A percentile compares a stretch with the other conserved stretches of the same genome.
These are phyloP conservation scores for Ceratina australensis DNA, from an alignment of 1,140 invertebrate genomes.

Conservation along the genomic window DNA sequence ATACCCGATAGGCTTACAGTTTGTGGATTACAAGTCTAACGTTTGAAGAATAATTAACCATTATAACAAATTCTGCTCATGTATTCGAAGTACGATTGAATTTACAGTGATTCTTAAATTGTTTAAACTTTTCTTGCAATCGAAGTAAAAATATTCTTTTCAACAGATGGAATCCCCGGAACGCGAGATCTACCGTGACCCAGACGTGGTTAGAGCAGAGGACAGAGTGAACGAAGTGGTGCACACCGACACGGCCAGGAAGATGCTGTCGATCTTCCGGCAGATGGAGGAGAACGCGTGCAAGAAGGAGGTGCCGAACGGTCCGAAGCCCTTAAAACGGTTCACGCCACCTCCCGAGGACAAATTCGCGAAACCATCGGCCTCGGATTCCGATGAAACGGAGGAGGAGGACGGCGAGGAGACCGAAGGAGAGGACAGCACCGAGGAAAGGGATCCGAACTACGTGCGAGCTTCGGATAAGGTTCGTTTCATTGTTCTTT, in stretches of 20 bases:
- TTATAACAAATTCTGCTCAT: not conserved
- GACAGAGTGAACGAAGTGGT: slow-evolving; percentile 79
- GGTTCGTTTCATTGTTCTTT: slow-evolving; percentile 58
- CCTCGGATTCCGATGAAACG: slow-evolving; percentile 80
- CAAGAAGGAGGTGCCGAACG: slow-evolving; percentile 81
- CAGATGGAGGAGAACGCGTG: slow-evolving; percentile 89
- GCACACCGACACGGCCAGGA: slow-evolving; percentile 87
- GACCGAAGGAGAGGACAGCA: slow-evolving; percentile 79
- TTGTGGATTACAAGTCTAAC: not conserved
- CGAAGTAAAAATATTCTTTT: not conserved
- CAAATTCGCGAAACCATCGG: slow-evolving; percentile 79
- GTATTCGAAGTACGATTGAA: not conserved
- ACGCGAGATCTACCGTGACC: slow-evolving; percentile 87
- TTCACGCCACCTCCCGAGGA: slow-evolving; percentile 93
- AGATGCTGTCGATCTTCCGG: slow-evolving; percentile 92
- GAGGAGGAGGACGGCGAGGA: slow-evolving; percentile 83
- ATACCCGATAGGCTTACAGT: too few species aligned
- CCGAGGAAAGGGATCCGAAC: slow-evolving; percentile 83
- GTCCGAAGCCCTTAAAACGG: slow-evolving; percentile 90
- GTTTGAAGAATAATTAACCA: not conserved
- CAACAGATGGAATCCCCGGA: slow-evolving; percentile 84
- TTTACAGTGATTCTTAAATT: not conserved
- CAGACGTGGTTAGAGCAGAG: slow-evolving; percentile 85
- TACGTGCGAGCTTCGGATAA: slow-evolving; percentile 81
- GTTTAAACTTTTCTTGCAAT: not conserved